Evolutionary conservation across 2,113 vertebrate species (phyloP), one percentile per base, ranked within the genome.

Genomic region (Onychostruthus taczanowskii): DNA sequence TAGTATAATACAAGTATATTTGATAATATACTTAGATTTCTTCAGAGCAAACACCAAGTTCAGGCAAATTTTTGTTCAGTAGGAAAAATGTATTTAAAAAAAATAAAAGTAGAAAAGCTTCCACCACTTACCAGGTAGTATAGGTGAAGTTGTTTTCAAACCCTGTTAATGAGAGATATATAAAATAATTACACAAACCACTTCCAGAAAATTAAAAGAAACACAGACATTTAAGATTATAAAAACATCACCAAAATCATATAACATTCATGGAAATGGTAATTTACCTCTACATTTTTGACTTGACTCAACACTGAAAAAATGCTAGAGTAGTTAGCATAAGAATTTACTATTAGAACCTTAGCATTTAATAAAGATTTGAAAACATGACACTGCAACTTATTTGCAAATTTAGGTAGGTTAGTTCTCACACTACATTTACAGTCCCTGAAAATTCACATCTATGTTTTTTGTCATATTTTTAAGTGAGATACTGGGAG

Each of bases 81-180:
- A 90, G 44, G 22, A 86, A 88, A 68, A 56, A 56, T 0, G 1
- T 44, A 31, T 37, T 75, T 74, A 44, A 50, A 19, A 30, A 22
- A 35, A 22, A 46, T n/a, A 21, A 21, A 78, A 27, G 7, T 28
- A 12, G 8, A 43, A 79, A 30, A 59, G 2, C 1, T 69, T 72
- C 46, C 7, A 69, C 76, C 59, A 96, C 98, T 98, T 97, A 98
- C 98, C 98, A 62, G 94, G 95, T 90, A 97, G 95, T 94, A 97
- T 41, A 97, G 89, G 95, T 88, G 89, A 97, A 80, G 94, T 72
- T 47, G 91, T 95, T 97, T 96, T 97, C 93, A 94, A 94, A 92
- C 76, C 96, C 98, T 98, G 93, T 85, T 86, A 96, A 94, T 23
- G 19, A 87, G 52, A 95, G 75, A 86, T 44, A 80, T 30, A 85